These are phyloP conservation scores for Pseudochaenichthys georgianus DNA, from an alignment of 2,797 vertebrate species.

Conservation along the genomic window DNA sequence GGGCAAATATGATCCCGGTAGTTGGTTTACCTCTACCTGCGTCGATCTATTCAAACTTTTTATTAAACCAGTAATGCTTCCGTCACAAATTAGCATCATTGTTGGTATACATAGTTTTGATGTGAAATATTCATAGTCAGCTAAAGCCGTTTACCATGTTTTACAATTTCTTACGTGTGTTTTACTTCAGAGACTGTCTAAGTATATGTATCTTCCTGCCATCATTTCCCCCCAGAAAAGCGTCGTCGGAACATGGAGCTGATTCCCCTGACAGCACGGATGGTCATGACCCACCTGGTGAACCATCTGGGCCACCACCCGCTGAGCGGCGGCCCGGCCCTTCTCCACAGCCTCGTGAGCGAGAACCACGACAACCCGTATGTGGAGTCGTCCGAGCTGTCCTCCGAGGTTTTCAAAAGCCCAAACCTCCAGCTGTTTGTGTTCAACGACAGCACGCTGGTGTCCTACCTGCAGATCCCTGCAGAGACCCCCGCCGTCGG, in stretches of 20 bases:
- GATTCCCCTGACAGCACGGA: conserved; percentile 94
- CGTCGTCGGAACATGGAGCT: conserved; percentile 93
- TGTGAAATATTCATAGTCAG: too few relatives aligned
- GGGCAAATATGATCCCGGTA: background rate
- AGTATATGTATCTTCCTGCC: conserved; percentile 13
- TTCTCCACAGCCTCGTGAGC: conserved; percentile 95
- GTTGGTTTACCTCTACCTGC: background rate
- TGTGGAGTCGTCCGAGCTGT: conserved; percentile 92
- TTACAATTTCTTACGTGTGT: conserved; percentile 5
- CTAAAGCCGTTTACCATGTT: conserved; percentile 17
- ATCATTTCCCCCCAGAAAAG: conserved; percentile 84
- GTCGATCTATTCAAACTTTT: too few relatives aligned
- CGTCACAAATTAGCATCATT: too few relatives aligned
- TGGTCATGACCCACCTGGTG: conserved; percentile 98
- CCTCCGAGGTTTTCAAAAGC: conserved; percentile 95
- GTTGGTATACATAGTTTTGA: too few relatives aligned
- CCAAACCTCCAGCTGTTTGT: conserved; percentile 98
- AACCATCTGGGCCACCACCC: conserved; percentile 98
- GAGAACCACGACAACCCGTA: conserved; percentile 96
- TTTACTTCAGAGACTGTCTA: conserved; percentile 20
- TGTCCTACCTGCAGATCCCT: conserved; percentile 96
- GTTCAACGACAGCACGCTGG: conserved; percentile 95
- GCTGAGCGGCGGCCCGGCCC: conserved; percentile 91
- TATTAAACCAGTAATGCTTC: too few relatives aligned
- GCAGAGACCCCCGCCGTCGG: conserved; percentile 73